Evolutionary conservation across 2,888 invertebrate species (phyloP), one percentile per base, ranked within the genome.

Genomic region (Papilio gigon): DNA sequence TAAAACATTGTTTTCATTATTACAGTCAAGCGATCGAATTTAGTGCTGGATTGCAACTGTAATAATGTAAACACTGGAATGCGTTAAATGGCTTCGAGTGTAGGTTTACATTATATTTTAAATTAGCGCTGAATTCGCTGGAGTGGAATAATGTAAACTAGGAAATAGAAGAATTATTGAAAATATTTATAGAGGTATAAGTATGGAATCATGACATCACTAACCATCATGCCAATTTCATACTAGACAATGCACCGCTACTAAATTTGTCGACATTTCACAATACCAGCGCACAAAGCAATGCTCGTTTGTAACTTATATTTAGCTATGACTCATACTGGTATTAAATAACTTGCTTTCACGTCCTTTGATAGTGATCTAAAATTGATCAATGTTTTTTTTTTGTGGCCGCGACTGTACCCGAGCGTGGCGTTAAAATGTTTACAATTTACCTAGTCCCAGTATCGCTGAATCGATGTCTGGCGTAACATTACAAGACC

Each of bases 351-450:
- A 30, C 30, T 40, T 40, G 50, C 64, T 61, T 60, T 65, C 50
- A 35, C 37, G 67, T 60, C 56, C 67, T 50, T 53, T 58, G 42
- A 50, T 65, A 67, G 64, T 68, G 65, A 71, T 65, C 64, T 59
- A 59, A 66, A 71, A 61, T 66, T 53, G 35, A 33, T 50, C 22
- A 9, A 20, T 61, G 8, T 44, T 4, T 56, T 63, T 12, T 9
- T 63, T 58, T 35, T 27, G 44, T 12, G 22, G 33, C 30, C 62
- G 56, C 33, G 27, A 53, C 50, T 22, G 14, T n/a, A 27, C 50
- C 27, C 56, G 58, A 53, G 9, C 11, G 27, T 37, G 25, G 47
- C 62, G 22, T 53, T 37, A 47, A 58, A 62, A 58, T 68, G 58
- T 68, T 68, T 68, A 68, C 35, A 50, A 20, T 17, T 25, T 63